phyloP scores from a whole-genome alignment of 2,113 vertebrate species.

The Siphamia tubifer region DNA sequence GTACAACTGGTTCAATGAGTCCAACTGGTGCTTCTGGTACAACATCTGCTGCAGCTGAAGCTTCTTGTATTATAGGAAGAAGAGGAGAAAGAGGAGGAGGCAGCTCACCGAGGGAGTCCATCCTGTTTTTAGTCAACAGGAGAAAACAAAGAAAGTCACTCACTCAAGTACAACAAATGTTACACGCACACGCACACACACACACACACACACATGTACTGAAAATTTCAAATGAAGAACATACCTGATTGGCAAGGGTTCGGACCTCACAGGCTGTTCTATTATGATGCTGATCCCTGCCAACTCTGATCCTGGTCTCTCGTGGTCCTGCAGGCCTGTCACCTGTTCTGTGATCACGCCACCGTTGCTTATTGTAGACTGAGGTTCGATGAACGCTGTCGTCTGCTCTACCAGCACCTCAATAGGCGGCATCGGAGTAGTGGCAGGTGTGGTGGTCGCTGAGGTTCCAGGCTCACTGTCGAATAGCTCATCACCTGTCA shows the following conservation, averaged over 20 bases:
- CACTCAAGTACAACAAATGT: too few relatives aligned
- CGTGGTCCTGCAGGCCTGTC: slow-evolving; percentile 43
- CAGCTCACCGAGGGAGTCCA: slow-evolving; percentile 33
- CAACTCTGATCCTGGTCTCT: slow-evolving; percentile 44
- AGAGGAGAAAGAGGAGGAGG: slow-evolving; percentile 25
- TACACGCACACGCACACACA: too few relatives aligned
- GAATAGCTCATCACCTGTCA: slow-evolving; percentile 56
- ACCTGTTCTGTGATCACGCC: slow-evolving; percentile 67
- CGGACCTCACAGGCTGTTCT: slow-evolving; percentile 57
- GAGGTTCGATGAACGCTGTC: slow-evolving; percentile 43
- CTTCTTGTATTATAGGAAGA: too few relatives aligned
- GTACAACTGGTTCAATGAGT: too few relatives aligned
- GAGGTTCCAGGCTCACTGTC: slow-evolving; percentile 57
- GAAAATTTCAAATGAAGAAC: neutral
- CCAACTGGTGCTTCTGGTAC: neutral
- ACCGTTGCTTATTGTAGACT: slow-evolving; percentile 15
- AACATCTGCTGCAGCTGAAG: neutral
- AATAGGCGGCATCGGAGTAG: slow-evolving; percentile 43
- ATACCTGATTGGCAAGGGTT: slow-evolving; percentile 40
- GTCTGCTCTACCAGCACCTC: slow-evolving; percentile 60
- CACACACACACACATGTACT: neutral
- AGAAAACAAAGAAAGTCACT: neutral
- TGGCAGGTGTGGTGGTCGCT: slow-evolving; percentile 24
- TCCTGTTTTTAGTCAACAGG: slow-evolving; percentile 12
- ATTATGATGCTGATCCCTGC: slow-evolving; percentile 44